Evolutionary conservation across 2,797 vertebrate genomes (phyloP).

Genomic region (Columba guinea): DNA sequence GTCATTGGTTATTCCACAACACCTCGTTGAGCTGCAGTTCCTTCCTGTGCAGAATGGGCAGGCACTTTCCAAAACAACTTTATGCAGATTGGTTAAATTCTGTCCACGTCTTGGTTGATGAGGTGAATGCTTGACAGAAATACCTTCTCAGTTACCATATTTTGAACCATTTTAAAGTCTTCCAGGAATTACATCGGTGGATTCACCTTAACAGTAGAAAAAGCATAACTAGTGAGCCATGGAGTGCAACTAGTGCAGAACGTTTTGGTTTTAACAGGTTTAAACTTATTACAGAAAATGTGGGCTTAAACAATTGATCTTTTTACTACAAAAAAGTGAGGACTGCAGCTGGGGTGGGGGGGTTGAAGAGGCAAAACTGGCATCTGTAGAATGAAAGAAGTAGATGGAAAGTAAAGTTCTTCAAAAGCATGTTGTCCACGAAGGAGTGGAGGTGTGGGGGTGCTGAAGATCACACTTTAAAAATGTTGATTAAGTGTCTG

Average conservation of each 20-base stretch:
- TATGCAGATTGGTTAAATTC: background rate
- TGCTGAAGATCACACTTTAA: background rate
- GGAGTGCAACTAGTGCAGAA: background rate
- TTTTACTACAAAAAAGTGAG: background rate
- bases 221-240: background rate
- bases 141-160: background rate
- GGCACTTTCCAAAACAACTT: background rate
- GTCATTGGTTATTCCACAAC: background rate
- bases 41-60: background rate
- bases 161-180: background rate
- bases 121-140: background rate
- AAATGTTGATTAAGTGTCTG: background rate
- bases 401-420: background rate
- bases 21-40: background rate
- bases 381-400: background rate
- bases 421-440: background rate
- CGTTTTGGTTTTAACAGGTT: background rate
- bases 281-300: background rate
- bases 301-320: background rate
- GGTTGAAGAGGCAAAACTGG: background rate
- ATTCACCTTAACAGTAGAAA: background rate
- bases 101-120: background rate
- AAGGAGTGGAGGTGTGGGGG: background rate
- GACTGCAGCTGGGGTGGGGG: fast-evolving
- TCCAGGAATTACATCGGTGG: background rate